Evolutionary conservation across 2,888 invertebrate genomes (phyloP).

Genomic region (Rhagonycha fulva): DNA sequence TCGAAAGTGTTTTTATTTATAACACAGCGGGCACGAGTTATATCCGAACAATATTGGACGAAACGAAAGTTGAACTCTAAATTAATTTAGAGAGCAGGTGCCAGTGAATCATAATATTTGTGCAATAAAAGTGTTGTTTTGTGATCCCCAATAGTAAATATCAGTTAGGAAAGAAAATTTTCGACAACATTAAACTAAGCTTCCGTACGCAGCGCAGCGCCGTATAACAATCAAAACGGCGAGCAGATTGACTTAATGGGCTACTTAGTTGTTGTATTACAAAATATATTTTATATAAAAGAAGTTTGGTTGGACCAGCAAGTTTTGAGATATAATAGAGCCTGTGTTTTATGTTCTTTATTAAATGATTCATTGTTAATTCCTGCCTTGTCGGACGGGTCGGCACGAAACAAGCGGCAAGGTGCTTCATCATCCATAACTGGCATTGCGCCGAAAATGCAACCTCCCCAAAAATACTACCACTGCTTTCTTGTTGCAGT

Average conservation of each 20-base stretch:
- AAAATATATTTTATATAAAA: conserved; percentile 12
- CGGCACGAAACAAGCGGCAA: conserved; percentile 31
- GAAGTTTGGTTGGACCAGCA: conserved; percentile 28
- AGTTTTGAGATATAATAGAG: conserved; percentile 29
- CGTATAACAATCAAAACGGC: conserved; percentile 13
- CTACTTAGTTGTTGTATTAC: conserved; percentile 21
- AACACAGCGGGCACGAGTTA: not conserved
- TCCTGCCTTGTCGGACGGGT: conserved; percentile 31
- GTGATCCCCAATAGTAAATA: not conserved
- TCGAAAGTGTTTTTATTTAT: not conserved
- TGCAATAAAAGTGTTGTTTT: not conserved
- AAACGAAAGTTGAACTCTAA: not conserved
- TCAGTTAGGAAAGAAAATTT: conserved; percentile 24
- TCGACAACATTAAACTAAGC: conserved; percentile 32
- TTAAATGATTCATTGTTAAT: conserved; percentile 39
- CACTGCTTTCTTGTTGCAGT: conserved; percentile 21
- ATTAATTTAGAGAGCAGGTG: not conserved
- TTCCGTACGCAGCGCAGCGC: conserved; percentile 3
- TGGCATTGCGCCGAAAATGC: conserved; percentile 35
- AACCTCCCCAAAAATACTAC: conserved; percentile 25
- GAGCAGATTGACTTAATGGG: conserved; percentile 23
- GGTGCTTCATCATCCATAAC: conserved; percentile 38
- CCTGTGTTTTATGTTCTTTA: conserved; percentile 37
- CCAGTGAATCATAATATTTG: not conserved
- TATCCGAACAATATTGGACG: not conserved